These are phyloP conservation scores for Tipula helvola DNA, from an alignment of 2,888 invertebrate genomes.

Conservation along the genomic window DNA sequence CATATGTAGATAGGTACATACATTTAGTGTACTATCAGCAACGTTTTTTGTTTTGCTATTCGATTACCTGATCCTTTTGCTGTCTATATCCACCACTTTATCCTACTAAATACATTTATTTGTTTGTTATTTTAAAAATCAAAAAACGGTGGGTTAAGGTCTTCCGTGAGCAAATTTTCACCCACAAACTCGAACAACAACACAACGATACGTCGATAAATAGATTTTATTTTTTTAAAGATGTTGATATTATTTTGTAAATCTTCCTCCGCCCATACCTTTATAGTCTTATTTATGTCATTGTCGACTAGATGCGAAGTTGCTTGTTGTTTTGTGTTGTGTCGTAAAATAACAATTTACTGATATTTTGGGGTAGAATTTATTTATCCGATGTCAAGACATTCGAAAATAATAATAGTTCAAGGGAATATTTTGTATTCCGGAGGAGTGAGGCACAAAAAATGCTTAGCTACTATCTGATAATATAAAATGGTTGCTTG, in stretches of 20 bases:
- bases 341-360: neutral
- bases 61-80: neutral
- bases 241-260: neutral
- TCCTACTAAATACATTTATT: neutral
- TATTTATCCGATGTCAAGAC: neutral
- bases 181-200: neutral
- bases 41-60: neutral
- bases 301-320: neutral
- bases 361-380: neutral
- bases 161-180: neutral
- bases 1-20: neutral
- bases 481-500: too few relatives aligned
- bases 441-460: neutral
- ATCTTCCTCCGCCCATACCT: neutral
- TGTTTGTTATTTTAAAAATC: neutral
- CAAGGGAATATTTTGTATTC: neutral
- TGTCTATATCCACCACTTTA: neutral
- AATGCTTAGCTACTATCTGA: too few relatives aligned
- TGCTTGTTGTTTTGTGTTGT: neutral
- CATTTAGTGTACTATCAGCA: neutral
- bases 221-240: neutral
- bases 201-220: neutral
- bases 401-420: neutral
- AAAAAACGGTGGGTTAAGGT: neutral
- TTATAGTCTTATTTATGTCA: neutral